Conservation (phyloP, 2,888 invertebrate species). For the Hypercompe scribonia region DNA sequence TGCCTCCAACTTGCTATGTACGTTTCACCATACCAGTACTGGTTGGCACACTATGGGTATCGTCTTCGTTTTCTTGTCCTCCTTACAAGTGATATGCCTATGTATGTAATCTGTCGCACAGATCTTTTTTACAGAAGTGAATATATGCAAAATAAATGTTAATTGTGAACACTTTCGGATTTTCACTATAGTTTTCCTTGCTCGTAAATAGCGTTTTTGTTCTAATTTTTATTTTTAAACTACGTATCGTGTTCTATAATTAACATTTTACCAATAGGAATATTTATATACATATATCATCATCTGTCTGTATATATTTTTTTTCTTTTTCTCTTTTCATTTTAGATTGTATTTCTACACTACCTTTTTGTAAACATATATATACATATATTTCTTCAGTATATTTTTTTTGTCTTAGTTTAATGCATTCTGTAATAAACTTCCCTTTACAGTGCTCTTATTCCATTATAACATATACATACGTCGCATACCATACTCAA, state of each 20-base stretch:
- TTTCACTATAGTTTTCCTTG: background rate
- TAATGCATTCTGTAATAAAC: background rate
- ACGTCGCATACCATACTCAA: background rate
- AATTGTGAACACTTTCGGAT: slow-evolving; percentile 24
- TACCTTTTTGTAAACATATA: background rate
- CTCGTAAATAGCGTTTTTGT: background rate
- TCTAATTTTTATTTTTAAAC: too few relatives aligned
- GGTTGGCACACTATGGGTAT: slow-evolving; percentile 82
- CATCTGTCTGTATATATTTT: background rate
- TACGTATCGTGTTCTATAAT: too few relatives aligned
- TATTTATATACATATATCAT: background rate
- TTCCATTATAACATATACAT: background rate
- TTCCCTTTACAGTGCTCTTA: background rate
- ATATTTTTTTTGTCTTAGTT: background rate
- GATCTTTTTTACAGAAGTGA: slow-evolving; percentile 34
- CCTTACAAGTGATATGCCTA: slow-evolving; percentile 55
- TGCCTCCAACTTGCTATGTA: slow-evolving; percentile 84
- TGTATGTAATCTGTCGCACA: slow-evolving; percentile 50
- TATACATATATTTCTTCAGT: background rate
- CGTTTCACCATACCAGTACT: slow-evolving; percentile 83
- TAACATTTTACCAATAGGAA: too few relatives aligned
- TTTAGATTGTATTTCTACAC: background rate
- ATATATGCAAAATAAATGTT: slow-evolving; percentile 35
- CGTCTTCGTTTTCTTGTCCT: slow-evolving; percentile 72
- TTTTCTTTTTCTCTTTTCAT: background rate